Base-by-base conservation (phyloP, 2,797 vertebrate species). In the Nothura maculosa region DNA sequence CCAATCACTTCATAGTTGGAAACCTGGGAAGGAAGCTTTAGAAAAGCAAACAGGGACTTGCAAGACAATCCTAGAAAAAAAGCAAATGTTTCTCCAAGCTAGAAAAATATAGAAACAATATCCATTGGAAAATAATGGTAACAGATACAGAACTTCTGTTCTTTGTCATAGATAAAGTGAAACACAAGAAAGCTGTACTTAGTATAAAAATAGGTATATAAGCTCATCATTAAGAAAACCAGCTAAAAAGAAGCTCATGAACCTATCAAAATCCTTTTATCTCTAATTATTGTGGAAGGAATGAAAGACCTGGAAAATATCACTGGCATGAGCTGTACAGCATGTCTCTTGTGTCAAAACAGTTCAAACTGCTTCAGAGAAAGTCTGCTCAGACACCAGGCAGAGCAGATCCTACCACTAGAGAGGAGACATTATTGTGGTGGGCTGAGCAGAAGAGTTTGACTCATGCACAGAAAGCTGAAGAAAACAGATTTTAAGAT, bases 11-110 rank as follows among this genome's bases (percentile, higher is more conserved):
- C 84, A 73, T 67, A 92, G 61, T 2, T 84, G 72, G 92, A 90
- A 96, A 92, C 67, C 88, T 84, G 72, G 66, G 85, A 94, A 88
- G 81, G 67, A 96, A 93, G 64, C 14, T 34, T 50, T 32, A 36
- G 42, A 32, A 50, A 27, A 24, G 32, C 32, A 68, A 18, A 66
- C 30, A 47, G 28, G 28, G 30, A 27, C 18, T 22, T 68, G 45
- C 16, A 68, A 36, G 45, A 36, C 45, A 68, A 50, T 25, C 25
- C 32, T 30, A 68, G 45, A 87, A 80, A 85, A 80, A 87, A 92
- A 76, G 10, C 36, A 76, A 94, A 6, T 3, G 3, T 34, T 81
- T 84, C 60, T 38, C 42, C 74, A 63, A 50, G 74, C 50, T 79
- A 19, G 52, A 66, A 69, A 80, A 64, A 81, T 90, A 32, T 30